Base-by-base conservation (phyloP, 2,888 invertebrate genomes). In the Hecatera dysodea region DNA sequence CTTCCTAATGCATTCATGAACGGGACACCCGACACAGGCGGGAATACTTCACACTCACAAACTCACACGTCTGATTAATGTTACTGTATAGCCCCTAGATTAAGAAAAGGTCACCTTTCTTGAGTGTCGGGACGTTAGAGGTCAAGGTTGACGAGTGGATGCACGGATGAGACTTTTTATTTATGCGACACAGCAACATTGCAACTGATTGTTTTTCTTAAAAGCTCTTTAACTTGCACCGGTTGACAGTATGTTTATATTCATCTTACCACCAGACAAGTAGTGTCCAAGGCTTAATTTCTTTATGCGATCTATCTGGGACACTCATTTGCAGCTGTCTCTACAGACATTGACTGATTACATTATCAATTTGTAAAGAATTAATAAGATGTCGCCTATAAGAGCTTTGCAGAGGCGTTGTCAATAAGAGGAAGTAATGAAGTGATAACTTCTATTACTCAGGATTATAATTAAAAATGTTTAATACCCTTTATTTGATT, bases 1-100 rank as follows among this genome's bases (percentile, higher is more conserved):
- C 85, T 88, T 86, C 86, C 86, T 90, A 89, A 89, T 87, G 82
- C 88, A 88, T 89, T 89, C 86, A 86, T 88, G 88, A 89, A 88
- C 86, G 82, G 79, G 81, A 73, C 80, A 77, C 76, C 66, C 74
- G 46, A 55, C 67, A 36, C 74, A 77, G 79, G 75, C 76, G 60
- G 59, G 70, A 62, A 82, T 67, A 68, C 68, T 74, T 61, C 64
- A 67, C 82, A 76, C 62, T 68, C 46, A 19, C 64, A 67, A 72
- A 67, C 50, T 78, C 66, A 57, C 67, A 70, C 48, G 65, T 61
- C 53, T 48, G 27, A 57, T 52, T 66, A 53, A 42, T 15, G 66
- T 57, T 50, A 53, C 50, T 57, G 44, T 57, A 65, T 67, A 22
- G 36, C 22, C 19, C 22, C 22, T n/a, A 24, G 19, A 39, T 29